Conservation (phyloP, 64 coral and sea anemone genomes). For the Platygyra sinensis region DNA sequence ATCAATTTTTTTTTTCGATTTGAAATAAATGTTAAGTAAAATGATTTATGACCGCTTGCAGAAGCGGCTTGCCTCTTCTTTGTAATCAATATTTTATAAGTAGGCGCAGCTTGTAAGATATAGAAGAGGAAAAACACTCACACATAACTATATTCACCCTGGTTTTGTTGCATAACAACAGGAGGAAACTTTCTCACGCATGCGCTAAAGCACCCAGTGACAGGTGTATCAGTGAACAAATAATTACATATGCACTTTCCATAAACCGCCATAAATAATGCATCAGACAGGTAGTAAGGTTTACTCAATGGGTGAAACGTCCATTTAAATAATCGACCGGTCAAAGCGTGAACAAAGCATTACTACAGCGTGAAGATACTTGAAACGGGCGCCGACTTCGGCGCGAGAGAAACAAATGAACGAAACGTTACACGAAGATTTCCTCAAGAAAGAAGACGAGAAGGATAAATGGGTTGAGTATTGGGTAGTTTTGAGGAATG, state of each 20-base stretch:
- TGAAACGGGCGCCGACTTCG: not conserved
- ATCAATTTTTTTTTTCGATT: too few relatives aligned
- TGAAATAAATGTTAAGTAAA: too few relatives aligned
- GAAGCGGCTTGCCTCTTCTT: too few relatives aligned
- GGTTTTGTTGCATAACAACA: too few relatives aligned
- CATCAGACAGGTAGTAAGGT: not conserved
- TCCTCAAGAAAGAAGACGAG: conserved; percentile 49
- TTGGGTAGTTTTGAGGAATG: conserved; percentile 30
- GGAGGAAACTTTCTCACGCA: not conserved
- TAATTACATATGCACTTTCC: conserved; percentile 3
- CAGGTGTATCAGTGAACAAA: not conserved
- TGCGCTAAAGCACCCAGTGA: not conserved
- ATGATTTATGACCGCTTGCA: too few relatives aligned
- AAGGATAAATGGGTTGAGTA: conserved; percentile 51
- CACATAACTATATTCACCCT: too few relatives aligned
- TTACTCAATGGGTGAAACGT: conserved; percentile 13
- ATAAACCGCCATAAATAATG: not conserved
- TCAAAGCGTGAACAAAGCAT: not conserved
- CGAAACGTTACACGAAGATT: conserved; percentile 44
- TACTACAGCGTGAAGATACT: not conserved
- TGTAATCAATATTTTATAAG: too few relatives aligned
- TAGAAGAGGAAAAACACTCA: too few relatives aligned
- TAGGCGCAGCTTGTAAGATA: too few relatives aligned
- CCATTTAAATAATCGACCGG: not conserved
- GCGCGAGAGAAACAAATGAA: not conserved